These are phyloP conservation scores for Prunella strophiata DNA, from an alignment of 2,797 vertebrate genomes.

Conservation along the genomic window DNA sequence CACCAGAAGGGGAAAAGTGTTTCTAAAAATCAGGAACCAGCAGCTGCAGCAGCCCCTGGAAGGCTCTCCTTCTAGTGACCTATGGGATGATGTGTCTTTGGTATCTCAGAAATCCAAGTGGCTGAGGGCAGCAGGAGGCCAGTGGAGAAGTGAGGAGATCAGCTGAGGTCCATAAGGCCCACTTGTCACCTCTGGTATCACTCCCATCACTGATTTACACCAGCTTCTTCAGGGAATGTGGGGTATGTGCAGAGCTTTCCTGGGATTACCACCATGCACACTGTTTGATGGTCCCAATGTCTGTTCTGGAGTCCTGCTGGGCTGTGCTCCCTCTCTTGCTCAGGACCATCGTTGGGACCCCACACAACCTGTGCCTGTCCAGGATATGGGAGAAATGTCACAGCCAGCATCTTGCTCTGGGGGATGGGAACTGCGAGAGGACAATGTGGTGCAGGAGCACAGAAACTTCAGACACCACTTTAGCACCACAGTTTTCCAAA, in stretches of 20 bases:
- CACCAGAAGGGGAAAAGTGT: not conserved
- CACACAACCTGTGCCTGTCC: not conserved
- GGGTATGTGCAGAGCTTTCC: not conserved
- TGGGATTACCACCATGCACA: not conserved
- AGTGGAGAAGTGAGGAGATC: not conserved
- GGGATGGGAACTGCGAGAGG: not conserved
- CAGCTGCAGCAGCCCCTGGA: not conserved
- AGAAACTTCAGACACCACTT: not conserved
- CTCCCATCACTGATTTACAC: rapidly evolving
- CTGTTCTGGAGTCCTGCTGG: not conserved
- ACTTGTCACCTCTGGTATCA: rapidly evolving
- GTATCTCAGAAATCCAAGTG: not conserved
- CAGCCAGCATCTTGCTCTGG: rapidly evolving
- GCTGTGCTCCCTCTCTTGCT: not conserved
- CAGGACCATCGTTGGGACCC: no score
- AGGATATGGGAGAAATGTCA: rapidly evolving
- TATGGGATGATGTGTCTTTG: not conserved
- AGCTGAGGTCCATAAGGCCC: not conserved
- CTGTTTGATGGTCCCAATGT: not conserved
- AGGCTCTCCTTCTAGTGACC: not conserved
- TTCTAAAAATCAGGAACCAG: not conserved
- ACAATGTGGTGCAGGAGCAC: not conserved
- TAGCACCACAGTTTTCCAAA: not conserved
- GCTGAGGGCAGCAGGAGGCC: not conserved
- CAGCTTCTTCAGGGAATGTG: rapidly evolving